Conservation (phyloP, 2,888 invertebrate species). For the Norana najaformis region DNA sequence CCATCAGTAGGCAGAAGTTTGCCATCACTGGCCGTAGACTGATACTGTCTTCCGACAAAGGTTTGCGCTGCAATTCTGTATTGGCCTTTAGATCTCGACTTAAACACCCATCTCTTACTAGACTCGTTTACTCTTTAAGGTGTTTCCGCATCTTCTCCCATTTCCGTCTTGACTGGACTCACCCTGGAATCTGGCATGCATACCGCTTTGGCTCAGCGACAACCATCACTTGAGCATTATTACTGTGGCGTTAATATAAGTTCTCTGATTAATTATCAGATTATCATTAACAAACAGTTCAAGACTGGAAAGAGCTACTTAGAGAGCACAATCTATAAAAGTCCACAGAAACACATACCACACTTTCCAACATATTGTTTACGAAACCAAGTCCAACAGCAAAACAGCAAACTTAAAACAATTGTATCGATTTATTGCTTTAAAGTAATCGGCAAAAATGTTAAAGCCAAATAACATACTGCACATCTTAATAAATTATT, state of each 20-base stretch:
- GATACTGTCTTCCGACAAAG: too few relatives aligned
- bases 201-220: not conserved
- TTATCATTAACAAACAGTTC: not conserved
- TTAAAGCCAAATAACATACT: not conserved
- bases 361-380: not conserved
- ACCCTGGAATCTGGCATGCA: not conserved
- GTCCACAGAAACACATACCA: too few relatives aligned
- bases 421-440: not conserved
- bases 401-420: not conserved
- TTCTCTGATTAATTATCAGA: not conserved
- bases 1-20: too few relatives aligned
- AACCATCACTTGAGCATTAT: not conserved
- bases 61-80: too few relatives aligned
- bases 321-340: not conserved
- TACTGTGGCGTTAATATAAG: not conserved
- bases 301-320: not conserved
- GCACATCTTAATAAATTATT: constrained; percentile 2
- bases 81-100: too few relatives aligned
- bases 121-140: too few relatives aligned
- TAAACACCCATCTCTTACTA: too few relatives aligned
- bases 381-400: not conserved
- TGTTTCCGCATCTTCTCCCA: too few relatives aligned
- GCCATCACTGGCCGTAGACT: too few relatives aligned
- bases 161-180: not conserved
- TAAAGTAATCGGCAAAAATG: not conserved